Base-by-base conservation (phyloP, 1,140 invertebrate species). In the Amphibalanus amphitrite region DNA sequence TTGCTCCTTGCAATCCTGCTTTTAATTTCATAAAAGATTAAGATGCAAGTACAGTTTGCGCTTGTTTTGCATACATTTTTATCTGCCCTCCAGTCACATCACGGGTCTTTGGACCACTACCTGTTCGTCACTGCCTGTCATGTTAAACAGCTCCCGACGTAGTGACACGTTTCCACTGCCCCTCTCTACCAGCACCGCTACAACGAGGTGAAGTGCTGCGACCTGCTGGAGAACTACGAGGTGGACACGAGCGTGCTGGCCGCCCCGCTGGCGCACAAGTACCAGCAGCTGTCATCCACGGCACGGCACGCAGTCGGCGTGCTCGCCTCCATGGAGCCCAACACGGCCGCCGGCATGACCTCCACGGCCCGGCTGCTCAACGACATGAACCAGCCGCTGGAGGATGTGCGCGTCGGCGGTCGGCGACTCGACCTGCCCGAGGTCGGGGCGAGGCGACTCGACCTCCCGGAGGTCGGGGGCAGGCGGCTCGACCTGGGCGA, bases 301-400 rank as follows among this genome's bases (percentile, higher is more conserved):
- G 47, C 47, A 6, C 47, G 47, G 13, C 47, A 59, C 47, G 47
- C 47, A 1, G 47, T 59, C 13, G 47, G 47, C 47, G 20, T 59
- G 47, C 47, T 59, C 10, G 47, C 47, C 47, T 20, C 13, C 47
- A 59, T 59, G 47, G 47, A 59, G 47, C 47, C 47, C 13, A 59
- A 59, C 47, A 59, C 47, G 47, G 47, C 47, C 6, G 47, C 47
- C 47, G 47, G 47, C 47, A 59, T 59, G 47, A 59, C 47, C 13
- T 59, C 47, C 47, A 59, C 47, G 1, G 47, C 47, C 47, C 47
- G 47, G 6, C 47, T 59, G 6, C 69, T 74, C 17, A 20, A 29
- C 71, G 65, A 59, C 28, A 72, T 30, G 29, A 67, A 47, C 40
- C n/a, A 67, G 65, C 59, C 17, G 29, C 28, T 40, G 67, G 70